A percentile compares a stretch with the other conserved stretches of the same genome.
Conservation (phyloP, 2,113 vertebrate species). For the Psilopogon haemacephalus region DNA sequence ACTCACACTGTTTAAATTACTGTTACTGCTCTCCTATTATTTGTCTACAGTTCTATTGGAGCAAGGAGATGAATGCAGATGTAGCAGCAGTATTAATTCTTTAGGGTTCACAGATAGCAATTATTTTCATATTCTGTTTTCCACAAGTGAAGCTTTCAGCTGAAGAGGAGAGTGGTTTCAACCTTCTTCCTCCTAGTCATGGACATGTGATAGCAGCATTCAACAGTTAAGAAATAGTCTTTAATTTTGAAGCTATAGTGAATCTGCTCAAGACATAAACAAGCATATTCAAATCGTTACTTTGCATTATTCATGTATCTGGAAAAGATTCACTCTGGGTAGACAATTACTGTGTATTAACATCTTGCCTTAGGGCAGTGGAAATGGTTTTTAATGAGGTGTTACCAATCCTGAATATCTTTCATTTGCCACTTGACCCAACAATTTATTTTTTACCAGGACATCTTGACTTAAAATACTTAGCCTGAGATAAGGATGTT, state of each 20-base stretch:
- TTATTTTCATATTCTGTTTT: not conserved
- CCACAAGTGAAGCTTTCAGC: not conserved
- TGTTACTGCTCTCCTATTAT: not conserved
- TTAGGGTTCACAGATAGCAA: not conserved
- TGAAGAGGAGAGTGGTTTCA: not conserved
- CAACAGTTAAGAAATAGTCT: not conserved
- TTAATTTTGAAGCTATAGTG: slow-evolving; percentile 22
- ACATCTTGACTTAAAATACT: slow-evolving; percentile 37
- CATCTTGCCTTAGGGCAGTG: slow-evolving; percentile 57
- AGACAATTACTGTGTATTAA: slow-evolving; percentile 71
- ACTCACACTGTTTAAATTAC: slow-evolving; percentile 31
- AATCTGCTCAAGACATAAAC: slow-evolving; percentile 53
- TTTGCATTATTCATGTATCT: slow-evolving; percentile 67
- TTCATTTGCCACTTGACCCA: slow-evolving; percentile 62
- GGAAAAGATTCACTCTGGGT: slow-evolving; percentile 44
- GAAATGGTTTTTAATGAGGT: slow-evolving; percentile 70
- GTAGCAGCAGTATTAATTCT: slow-evolving; percentile 11
- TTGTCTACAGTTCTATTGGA: slow-evolving; percentile 13
- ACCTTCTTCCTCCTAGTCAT: not conserved
- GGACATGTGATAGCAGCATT: not conserved
- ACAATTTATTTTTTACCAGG: slow-evolving; percentile 54
- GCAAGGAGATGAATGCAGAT: slow-evolving; percentile 20
- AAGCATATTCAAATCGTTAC: slow-evolving; percentile 54
- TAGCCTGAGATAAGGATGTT: not conserved
- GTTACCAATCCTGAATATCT: slow-evolving; percentile 64